A percentile compares a stretch with the other conserved stretches of the same genome.
Conservation (phyloP, 2,113 vertebrate species). For the Monarcha castaneiventris region DNA sequence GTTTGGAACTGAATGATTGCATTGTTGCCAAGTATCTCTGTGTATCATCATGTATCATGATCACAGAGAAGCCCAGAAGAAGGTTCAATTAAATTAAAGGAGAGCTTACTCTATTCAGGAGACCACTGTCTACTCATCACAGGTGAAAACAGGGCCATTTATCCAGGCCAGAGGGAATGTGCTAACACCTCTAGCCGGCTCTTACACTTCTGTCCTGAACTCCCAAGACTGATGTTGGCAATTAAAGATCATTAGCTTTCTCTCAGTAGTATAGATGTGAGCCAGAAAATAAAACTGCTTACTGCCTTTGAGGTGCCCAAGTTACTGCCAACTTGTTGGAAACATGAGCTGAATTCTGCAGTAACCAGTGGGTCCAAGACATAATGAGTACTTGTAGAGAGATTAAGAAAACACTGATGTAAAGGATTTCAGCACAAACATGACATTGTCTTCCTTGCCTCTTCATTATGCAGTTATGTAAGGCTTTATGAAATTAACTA, state of each 20-base stretch:
- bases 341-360: neutral
- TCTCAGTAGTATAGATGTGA: neutral
- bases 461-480: conserved; percentile 2
- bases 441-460: neutral
- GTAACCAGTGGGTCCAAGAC: neutral
- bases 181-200: neutral
- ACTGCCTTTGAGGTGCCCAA: neutral
- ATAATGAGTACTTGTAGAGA: neutral
- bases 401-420: conserved; percentile 13
- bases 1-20: neutral
- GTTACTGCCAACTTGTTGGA: neutral
- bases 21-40: neutral
- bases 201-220: neutral
- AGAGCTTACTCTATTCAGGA: neutral
- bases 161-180: neutral
- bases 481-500: conserved; percentile 1
- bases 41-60: neutral
- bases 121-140: neutral
- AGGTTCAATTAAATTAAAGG: neutral
- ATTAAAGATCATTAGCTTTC: neutral
- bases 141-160: neutral
- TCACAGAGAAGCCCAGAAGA: neutral
- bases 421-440: conserved; percentile 29
- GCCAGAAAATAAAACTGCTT: neutral
- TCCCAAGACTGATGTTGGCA: neutral